Evolutionary conservation across 2,113 vertebrate species (phyloP), one percentile per base, ranked within the genome.

Genomic region (Sander lucioperca): DNA sequence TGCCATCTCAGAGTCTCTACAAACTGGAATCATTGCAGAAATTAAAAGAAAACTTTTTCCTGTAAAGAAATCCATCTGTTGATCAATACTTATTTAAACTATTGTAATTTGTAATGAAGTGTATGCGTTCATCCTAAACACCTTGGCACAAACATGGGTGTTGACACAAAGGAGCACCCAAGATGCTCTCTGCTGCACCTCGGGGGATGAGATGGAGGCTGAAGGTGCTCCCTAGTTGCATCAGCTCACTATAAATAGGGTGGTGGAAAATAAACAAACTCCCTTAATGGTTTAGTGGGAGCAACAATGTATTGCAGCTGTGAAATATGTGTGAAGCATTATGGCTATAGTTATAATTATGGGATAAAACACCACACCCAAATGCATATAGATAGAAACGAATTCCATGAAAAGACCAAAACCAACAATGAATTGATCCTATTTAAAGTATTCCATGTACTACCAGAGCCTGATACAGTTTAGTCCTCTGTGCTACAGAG

Each of bases 241-340:
- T 88, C 66, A 67, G 69, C 78, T 82, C 57, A 64, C 69, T 80
- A 75, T 77, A 80, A 83, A 78, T 66, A 82, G 67, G 64, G 10
- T 48, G 53, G 45, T 64, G 56, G 68, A 78, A 87, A 87, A 84
- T 69, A 27, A 72, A 21, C 67, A 48, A 54, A 75, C 27, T 74
- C 19, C 47, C 30, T 57, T 84, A 80, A 82, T 84, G 66, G 79
- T 53, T 80, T 72, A 70, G 64, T 54, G 6, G 9, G 25, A 53
- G 14, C 25, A 18, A 18, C 74, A 73, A 66, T 84, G 65, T 51
- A 69, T 39, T 74, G 58, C 82, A 75, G 80, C 75, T 89, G 48
- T 69, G 63, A 76, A 82, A 56, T 53, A 39, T 77, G 47, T 68
- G 48, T 64, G 19, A 78, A n/a, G 39, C 36, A 25, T 51, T 77